phyloP scores from a whole-genome alignment of 2,888 invertebrate species.

The Tridacna crocea region DNA sequence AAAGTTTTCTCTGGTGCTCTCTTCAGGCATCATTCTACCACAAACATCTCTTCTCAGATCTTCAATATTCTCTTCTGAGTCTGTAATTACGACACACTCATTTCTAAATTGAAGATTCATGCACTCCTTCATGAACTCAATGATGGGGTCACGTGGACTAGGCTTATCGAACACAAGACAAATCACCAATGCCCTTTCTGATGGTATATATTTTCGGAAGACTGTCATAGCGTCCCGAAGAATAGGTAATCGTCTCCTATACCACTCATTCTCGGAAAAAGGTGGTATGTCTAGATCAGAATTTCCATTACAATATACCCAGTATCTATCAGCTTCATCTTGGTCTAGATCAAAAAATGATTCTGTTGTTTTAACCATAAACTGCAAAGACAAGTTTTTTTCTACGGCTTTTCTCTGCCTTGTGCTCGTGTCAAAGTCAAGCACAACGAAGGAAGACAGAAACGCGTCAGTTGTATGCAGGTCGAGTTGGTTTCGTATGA shows the following conservation, averaged over 20 bases:
- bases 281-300: conserved; percentile 17
- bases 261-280: conserved; percentile 33
- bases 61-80: conserved; percentile 15
- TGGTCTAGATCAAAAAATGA: neutral
- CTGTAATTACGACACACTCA: conserved; percentile 35
- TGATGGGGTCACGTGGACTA: conserved; percentile 32
- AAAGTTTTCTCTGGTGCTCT: conserved; percentile 21
- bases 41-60: conserved; percentile 13
- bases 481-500: conserved; percentile 5
- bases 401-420: neutral
- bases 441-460: neutral
- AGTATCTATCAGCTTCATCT: conserved; percentile 26
- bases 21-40: neutral
- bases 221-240: conserved; percentile 20
- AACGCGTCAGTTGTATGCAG: neutral
- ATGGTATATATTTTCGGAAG: conserved; percentile 27
- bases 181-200: conserved; percentile 29
- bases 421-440: neutral
- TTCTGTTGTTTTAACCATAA: too few relatives aligned
- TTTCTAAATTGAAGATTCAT: conserved; percentile 28
- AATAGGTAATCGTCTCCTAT: neutral
- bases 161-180: conserved; percentile 34
- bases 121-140: conserved; percentile 33
- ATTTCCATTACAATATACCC: conserved; percentile 48
- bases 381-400: too few relatives aligned